phyloP scores from a whole-genome alignment of 2,113 vertebrate species.

The Oryctolagus cuniculus region mOryCun1.1 NC_091438.1:20135001-20135500 shows the following conservation, averaged over 20 bases:
- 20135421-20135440: accelerated
- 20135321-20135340: no score
- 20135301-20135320: accelerated
- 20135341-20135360: accelerated
- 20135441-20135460: not conserved
- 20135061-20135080: not conserved
- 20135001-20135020: not conserved
- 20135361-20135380: accelerated
- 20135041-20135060: not conserved
- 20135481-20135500: not conserved
- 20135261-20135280: no score
- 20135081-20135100: not conserved
- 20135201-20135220: no score
- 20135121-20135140: accelerated
- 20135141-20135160: not conserved
- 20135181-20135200: no score
- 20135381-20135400: no score
- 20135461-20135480: no score
- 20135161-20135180: no score
- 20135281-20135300: accelerated
- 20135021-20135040: not conserved
- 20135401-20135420: no score
- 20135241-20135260: no score
- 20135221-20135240: no score
- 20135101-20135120: not conserved